phyloP scores from a whole-genome alignment of 2,113 vertebrate species.

The western clawed frog (Xenopus tropicalis) region UCB_Xtro_10.0 CM004447.2:11416001-11416500 shows the following conservation, averaged over 20 bases:
- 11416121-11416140: too few species aligned
- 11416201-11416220: not conserved
- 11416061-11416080: too few species aligned
- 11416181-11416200: too few species aligned
- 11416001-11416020: too few species aligned
- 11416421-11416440: not conserved
- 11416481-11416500: conserved; percentile 15
- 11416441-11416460: conserved; percentile 23
- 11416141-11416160: too few species aligned
- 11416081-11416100: too few species aligned
- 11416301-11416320: conserved; percentile 36
- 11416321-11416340: conserved; percentile 15
- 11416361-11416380: conserved; percentile 3
- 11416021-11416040: too few species aligned
- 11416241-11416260: conserved; percentile 4
- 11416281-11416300: too few species aligned
- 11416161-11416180: too few species aligned
- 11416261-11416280: conserved; percentile 10
- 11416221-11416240: not conserved
- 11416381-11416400: not conserved
- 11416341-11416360: conserved; percentile 25
- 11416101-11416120: too few species aligned
- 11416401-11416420: conserved; percentile 23
- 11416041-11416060: too few species aligned
- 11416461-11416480: conserved; percentile 19